Evolutionary conservation across 2,888 invertebrate species (phyloP).

Genomic region (Hemithea aestivaria): DNA sequence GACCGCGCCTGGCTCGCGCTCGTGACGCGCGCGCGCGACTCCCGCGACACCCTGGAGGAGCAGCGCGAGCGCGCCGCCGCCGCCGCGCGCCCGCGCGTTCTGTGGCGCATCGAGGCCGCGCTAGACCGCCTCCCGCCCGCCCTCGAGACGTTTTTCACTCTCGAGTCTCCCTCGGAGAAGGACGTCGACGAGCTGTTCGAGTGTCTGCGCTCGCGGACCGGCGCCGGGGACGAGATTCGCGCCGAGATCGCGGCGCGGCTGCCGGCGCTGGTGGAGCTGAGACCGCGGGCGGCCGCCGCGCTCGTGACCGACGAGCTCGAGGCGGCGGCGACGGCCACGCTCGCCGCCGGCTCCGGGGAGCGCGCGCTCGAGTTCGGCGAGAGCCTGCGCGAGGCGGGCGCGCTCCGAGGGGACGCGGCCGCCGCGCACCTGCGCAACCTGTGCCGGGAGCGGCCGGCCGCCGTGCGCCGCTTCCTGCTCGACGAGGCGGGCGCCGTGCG

Average conservation of each 20-base stretch:
- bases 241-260: constrained; percentile 34
- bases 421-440: constrained; percentile 50
- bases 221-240: constrained; percentile 30
- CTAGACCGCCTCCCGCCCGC: constrained; percentile 42
- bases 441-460: constrained; percentile 42
- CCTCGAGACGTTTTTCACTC: constrained; percentile 49
- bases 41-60: constrained; percentile 36
- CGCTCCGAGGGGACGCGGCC: constrained; percentile 46
- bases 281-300: constrained; percentile 54
- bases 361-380: constrained; percentile 41
- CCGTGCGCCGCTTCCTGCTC: constrained; percentile 48
- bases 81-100: constrained; percentile 46
- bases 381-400: constrained; percentile 33
- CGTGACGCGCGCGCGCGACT: constrained; percentile 33
- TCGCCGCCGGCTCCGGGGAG: constrained; percentile 39
- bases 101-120: constrained; percentile 49
- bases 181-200: constrained; percentile 65
- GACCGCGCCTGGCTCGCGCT: constrained; percentile 61
- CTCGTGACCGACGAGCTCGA: constrained; percentile 44
- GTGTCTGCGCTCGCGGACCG: constrained; percentile 43
- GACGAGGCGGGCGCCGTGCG: constrained; percentile 53
- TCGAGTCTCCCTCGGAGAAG: constrained; percentile 42
- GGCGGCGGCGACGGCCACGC: constrained; percentile 38
- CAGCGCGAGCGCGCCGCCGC: constrained; percentile 22
- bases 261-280: constrained; percentile 42